These are phyloP conservation scores for Callospermophilus lateralis DNA, from an alignment of 2,113 vertebrate species.

Conservation along the genomic window DNA sequence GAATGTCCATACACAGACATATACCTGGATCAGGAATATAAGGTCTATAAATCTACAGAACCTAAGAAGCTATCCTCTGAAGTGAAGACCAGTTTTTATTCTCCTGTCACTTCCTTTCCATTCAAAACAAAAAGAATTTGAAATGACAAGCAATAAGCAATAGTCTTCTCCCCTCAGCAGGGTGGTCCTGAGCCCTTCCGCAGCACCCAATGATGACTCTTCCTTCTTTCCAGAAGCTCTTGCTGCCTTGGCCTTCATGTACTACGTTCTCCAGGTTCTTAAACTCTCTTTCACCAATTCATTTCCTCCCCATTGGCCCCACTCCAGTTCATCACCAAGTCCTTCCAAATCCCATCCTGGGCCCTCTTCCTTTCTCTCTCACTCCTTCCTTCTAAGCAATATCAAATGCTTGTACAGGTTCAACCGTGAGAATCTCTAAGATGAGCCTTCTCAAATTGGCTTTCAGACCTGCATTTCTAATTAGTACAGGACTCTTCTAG, in stretches of 20 bases:
- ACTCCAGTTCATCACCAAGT: neutral
- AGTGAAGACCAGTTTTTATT: neutral
- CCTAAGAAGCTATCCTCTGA: neutral
- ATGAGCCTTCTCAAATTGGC: neutral
- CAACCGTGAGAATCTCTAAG: neutral
- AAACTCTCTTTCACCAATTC: neutral
- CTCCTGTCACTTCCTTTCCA: too few species aligned
- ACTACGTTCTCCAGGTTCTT: neutral
- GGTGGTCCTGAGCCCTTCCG: neutral
- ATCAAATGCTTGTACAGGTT: neutral
- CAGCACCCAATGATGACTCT: neutral
- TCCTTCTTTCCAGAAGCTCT: neutral
- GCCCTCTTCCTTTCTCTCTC: neutral
- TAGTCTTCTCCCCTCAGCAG: neutral
- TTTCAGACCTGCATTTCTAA: neutral
- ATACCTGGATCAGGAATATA: neutral
- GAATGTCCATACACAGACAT: neutral
- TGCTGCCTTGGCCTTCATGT: neutral
- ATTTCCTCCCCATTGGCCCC: neutral
- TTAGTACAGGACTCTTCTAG: neutral
- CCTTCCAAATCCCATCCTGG: neutral
- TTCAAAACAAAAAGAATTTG: neutral
- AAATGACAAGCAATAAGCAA: neutral
- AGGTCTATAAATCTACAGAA: neutral
- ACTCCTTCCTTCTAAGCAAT: neutral